Conservation (phyloP, 2,888 invertebrate genomes). For the Oligia strigilis region DNA sequence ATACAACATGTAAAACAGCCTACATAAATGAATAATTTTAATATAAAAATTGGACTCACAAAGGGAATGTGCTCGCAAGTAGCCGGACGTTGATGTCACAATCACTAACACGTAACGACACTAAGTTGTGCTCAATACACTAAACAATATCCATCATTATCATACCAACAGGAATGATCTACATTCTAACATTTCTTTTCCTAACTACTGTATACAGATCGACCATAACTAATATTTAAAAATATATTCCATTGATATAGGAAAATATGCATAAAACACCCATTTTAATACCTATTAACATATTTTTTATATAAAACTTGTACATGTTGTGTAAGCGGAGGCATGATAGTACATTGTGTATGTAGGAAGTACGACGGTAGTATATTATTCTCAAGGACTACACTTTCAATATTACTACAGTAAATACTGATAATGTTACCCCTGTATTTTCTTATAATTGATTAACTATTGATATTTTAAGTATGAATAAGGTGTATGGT, state of each 20-base stretch:
- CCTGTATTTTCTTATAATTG: slow-evolving; percentile 38
- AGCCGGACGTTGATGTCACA: slow-evolving; percentile 47
- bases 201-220: slow-evolving; percentile 82
- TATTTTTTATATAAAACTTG: slow-evolving; percentile 69
- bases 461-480: slow-evolving; percentile 37
- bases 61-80: slow-evolving; percentile 57
- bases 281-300: slow-evolving; percentile 68
- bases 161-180: slow-evolving; percentile 59
- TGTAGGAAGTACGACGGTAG: slow-evolving; percentile 36
- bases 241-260: slow-evolving; percentile 85
- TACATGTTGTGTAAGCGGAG: slow-evolving; percentile 75
- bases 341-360: slow-evolving; percentile 68
- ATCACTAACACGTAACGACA: slow-evolving; percentile 65
- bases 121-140: slow-evolving; percentile 62
- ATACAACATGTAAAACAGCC: slow-evolving; percentile 43
- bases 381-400: slow-evolving; percentile 36
- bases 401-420: slow-evolving; percentile 49
- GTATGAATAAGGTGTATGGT: slow-evolving; percentile 28
- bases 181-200: slow-evolving; percentile 74
- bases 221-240: slow-evolving; percentile 78
- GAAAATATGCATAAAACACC: slow-evolving; percentile 81
- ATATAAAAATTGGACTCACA: slow-evolving; percentile 47
- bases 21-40: slow-evolving; percentile 35
- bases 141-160: slow-evolving; percentile 53
- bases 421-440: slow-evolving; percentile 55